Percentiles rank a stretch among this genome's conserved stretches.
Conservation (phyloP, 2,797 vertebrate species). For the Hoplostethus mediterraneus region DNA sequence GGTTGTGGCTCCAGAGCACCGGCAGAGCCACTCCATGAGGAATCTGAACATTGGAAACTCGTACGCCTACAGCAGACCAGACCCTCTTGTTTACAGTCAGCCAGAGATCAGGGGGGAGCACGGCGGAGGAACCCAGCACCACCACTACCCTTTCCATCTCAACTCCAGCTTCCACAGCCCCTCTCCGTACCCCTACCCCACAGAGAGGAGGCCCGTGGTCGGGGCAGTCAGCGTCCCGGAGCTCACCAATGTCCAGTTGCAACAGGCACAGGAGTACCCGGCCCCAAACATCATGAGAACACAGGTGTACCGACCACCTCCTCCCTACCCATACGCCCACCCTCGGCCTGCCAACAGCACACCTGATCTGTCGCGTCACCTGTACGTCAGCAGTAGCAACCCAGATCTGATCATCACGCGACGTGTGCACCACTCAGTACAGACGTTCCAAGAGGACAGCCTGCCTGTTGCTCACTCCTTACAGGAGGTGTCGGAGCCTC, state of each 20-base stretch:
- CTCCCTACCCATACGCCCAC: conserved; percentile 89
- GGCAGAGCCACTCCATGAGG: conserved; percentile 96
- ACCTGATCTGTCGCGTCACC: conserved; percentile 94
- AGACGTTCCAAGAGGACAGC: conserved; percentile 98
- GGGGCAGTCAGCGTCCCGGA: conserved; percentile 98
- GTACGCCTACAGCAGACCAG: conserved; percentile 94
- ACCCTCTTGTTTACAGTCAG: conserved; percentile 97
- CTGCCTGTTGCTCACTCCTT: conserved; percentile 96
- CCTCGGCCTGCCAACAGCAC: conserved; percentile 97
- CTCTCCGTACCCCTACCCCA: conserved; percentile 90
- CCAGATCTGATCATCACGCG: conserved; percentile 96
- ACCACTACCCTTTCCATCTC: conserved; percentile 90
- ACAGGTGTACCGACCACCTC: conserved; percentile 95
- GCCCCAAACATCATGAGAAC: conserved; percentile 95
- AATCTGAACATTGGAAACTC: conserved; percentile 96
- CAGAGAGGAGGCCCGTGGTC: conserved; percentile 91
- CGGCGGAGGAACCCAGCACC: conserved; percentile 76
- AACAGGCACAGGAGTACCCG: conserved; percentile 95
- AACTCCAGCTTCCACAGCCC: conserved; percentile 96
- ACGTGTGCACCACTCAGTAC: conserved; percentile 97
- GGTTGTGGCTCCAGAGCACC: conserved; percentile 86
- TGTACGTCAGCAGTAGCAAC: conserved; percentile 96
- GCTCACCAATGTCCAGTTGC: conserved; percentile 96
- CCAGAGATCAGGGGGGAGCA: conserved; percentile 96
- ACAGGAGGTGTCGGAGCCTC: conserved; percentile 96